Base-by-base conservation (phyloP, 2,113 vertebrate genomes). In the Pterocles orientalis region DNA sequence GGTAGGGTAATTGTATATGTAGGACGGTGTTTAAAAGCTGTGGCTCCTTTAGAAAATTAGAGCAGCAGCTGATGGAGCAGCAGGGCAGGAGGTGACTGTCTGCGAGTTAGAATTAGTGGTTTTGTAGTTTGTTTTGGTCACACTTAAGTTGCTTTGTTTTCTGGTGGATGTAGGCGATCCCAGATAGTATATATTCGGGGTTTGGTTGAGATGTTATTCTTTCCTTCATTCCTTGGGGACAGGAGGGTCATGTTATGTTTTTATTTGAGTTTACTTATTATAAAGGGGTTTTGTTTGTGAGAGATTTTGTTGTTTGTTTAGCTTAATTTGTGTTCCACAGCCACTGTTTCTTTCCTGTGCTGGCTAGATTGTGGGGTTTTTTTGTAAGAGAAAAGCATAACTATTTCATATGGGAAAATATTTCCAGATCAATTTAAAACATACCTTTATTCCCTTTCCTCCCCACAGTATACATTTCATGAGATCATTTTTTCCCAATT, bases 361-460 rank as follows among this genome's bases (percentile, higher is more conserved):
- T 66, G n/a, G 47, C 33, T 34, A 14, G 54, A 65, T 47, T 95
- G 85, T 14, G 39, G 36, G 36, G 36, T 41, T 26, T 94, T 93
- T 96, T 86, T 84, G 3, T 70, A 18, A 68, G 29, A 90, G 43
- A 71, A 34, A 72, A 64, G n/a, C 41, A 0, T 58, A 86, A 47
- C 65, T 71, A 41, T 92, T 90, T 94, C 86, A 68, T 90, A 45
- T 72, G 80, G 88, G 91, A 88, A 95, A 93, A 86, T 84, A 86
- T 86, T 95, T 96, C 34, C 45, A 96, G 76, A 96, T 97, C 92
- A 79, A 20, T 88, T 90, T 92, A 73, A 93, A 96, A 60, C 94
- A 96, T 95, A 90, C 88, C 77, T 96, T 95, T 96, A 93, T 94
- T 96, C 94, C 88, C 90, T 93, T 95, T 96, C 90, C 76, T 95